Evolutionary conservation across 2,797 vertebrate genomes (phyloP).

Genomic region (Adelosebastes latens): DNA sequence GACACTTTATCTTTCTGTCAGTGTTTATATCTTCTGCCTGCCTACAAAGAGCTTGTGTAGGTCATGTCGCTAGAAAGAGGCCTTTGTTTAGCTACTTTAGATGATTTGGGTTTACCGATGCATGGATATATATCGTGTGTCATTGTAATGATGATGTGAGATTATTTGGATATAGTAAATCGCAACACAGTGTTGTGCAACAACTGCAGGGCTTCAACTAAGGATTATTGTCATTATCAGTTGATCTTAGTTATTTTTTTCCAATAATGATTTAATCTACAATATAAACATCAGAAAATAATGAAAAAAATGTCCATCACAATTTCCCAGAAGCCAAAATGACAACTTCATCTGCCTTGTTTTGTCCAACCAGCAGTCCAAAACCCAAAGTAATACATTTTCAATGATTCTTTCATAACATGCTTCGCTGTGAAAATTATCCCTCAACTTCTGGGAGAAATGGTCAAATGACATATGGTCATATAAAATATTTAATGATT

Average conservation of each 20-base stretch:
- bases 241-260: background rate
- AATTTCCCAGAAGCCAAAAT: background rate
- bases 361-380: background rate
- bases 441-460: too few species aligned
- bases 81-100: too few species aligned
- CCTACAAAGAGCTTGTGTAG: too few species aligned
- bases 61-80: too few species aligned
- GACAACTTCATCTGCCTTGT: background rate
- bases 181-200: background rate
- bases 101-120: background rate
- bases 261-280: background rate
- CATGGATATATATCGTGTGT: background rate
- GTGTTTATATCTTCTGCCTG: background rate
- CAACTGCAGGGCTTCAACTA: background rate
- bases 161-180: background rate
- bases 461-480: too few species aligned
- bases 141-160: background rate
- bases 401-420: too few species aligned
- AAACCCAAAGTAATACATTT: background rate
- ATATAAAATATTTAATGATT: too few species aligned
- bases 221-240: background rate
- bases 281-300: background rate
- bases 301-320: background rate
- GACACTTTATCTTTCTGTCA: background rate
- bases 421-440: too few species aligned